Base-by-base conservation (phyloP, 2,797 vertebrate species). In the Trachurus trachurus region DNA sequence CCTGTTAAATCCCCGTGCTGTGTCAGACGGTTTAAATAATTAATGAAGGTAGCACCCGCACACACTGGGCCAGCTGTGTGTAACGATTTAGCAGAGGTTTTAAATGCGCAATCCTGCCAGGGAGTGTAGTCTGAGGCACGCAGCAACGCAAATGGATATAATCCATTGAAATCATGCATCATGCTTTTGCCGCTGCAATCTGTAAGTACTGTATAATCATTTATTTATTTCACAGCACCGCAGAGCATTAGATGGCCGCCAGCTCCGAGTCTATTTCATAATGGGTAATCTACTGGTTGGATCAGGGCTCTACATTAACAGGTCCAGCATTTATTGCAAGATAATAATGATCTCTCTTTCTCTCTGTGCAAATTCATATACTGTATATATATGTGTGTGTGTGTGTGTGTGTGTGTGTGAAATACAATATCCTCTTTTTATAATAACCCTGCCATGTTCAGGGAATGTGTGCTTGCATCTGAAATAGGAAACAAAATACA, bases 271-370 rank as follows among this genome's bases (percentile, higher is more conserved):
- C 9, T 34, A 37, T 49, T 45, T 40, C 22, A 17, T 49, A 10
- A 49, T 31, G 9, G 16, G 22, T 31, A 31, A 47, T 49, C 22
- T 31, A 49, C 16, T 2, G 2, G 16, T 31, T 47, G 42, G 17
- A 29, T 63, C 57, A 17, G 52, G 42, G 21, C 21, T 47, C 17
- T 45, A 9, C 45, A 54, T 61, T 47, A 62, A 49, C 22, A 40
- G 22, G 62, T 40, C 40, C 37, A 19, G 31, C 29, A 67, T 54
- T 49, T 54, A 54, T 50, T 31, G 17, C 31, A 1, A 21, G 57
- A 61, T 60, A 49, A 66, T 61, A 50, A 31, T 34, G 61, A 49
- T 26, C 16, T 64, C 31, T 47, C n/a, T 5, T 64, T 34, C 6
- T 6, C 31, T 34, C 31, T 34, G 4, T 34, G 31, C 31, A n/a